Evolutionary conservation across 2,797 vertebrate genomes (phyloP).

Genomic region (Muscicapa comitata): DNA sequence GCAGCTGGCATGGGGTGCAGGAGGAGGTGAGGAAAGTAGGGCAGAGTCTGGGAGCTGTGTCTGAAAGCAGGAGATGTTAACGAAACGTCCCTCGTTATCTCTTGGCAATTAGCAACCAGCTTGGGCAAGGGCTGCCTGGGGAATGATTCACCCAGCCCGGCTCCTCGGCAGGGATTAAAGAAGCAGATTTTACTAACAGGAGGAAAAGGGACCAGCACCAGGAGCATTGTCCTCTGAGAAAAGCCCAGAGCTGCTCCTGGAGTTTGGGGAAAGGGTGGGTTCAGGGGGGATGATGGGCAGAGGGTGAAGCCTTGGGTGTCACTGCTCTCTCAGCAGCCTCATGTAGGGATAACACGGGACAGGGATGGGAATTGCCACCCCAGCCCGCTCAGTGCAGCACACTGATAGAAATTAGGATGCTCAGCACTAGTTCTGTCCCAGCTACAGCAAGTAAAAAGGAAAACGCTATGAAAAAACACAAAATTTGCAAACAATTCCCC

Average conservation of each 20-base stretch:
- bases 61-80: neutral
- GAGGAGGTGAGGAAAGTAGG: conserved; percentile 34
- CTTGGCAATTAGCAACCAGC: neutral
- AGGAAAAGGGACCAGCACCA: neutral
- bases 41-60: conserved; percentile 34
- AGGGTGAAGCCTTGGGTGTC: neutral
- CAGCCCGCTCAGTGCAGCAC: neutral
- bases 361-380: neutral
- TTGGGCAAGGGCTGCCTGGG: neutral
- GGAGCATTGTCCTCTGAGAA: neutral
- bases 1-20: neutral
- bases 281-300: neutral
- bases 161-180: neutral
- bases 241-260: neutral
- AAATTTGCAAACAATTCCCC: fast-evolving
- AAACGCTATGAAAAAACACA: fast-evolving
- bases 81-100: conserved; percentile 6
- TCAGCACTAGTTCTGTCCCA: fast-evolving
- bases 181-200: neutral
- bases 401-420: fast-evolving
- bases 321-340: neutral
- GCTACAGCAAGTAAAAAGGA: neutral
- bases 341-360: fast-evolving
- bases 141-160: conserved; percentile 9
- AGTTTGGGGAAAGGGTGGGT: neutral